Base-by-base conservation (phyloP, 2,888 invertebrate genomes). In the Lasioglossum leucozonium region DNA sequence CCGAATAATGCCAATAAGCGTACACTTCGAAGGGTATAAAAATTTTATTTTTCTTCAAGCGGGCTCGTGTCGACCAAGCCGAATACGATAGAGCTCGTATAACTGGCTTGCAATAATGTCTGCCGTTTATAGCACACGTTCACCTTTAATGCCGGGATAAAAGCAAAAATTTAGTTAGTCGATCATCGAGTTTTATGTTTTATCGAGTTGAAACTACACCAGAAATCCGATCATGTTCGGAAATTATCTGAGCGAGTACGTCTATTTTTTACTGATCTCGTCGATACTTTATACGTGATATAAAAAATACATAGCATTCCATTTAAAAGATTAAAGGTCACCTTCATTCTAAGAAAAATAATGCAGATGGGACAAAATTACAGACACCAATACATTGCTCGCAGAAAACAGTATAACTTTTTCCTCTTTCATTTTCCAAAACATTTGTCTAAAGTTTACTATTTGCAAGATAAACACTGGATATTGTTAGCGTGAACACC, bases 11-110 rank as follows among this genome's bases (percentile, higher is more conserved):
- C 74, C 79, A 77, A 80, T 84, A 84, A 74, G 55, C 37, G 62
- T 47, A 3, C 69, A 42, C 73, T 75, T 58, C 44, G 47, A 22
- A 55, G 44, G 73, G 16, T 30, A 76, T 85, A 85, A 85, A 85
- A 74, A 65, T 84, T 85, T 85, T 85, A 85, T 85, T 85, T 84
- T 82, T 62, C 74, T 55, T 65, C 55, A 30, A 5, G 62, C 58
- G 65, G 30, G 16, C 30, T 13, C 11, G 22, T 34, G 30, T n/a
- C 44, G 42, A 0, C 18, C 44, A 34, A n/a, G 76, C 30, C 37
- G 58, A 37, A 55, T 51, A 62, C 84, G 58, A 84, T 67, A 69
- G 55, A 62, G 62, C 62, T 69, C 34, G 74, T 73, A 77, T 71
- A 73, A 42, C 65, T 42, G 62, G 42, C 34, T 74, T 69, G 69